Conservation (phyloP, 1,140 invertebrate genomes). For the Leptoteleia sp. region DNA sequence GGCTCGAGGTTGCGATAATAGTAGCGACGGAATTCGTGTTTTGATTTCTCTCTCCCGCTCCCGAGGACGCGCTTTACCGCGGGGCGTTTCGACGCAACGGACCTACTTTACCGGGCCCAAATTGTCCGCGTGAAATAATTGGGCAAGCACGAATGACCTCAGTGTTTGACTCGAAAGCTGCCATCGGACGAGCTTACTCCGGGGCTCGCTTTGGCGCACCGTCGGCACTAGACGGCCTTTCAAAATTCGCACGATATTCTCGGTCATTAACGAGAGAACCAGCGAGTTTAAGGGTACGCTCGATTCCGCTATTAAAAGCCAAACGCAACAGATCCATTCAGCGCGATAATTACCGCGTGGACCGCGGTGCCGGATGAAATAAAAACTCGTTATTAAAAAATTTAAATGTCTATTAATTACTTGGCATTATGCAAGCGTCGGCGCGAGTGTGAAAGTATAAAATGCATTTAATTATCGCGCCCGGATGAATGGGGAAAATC, state of each 20-base stretch:
- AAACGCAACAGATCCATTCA: conserved; percentile 78
- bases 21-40: conserved; percentile 60
- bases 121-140: conserved; percentile 34
- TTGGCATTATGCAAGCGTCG: conserved; percentile 69
- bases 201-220: too few relatives aligned
- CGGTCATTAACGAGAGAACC: conserved; percentile 74
- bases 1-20: conserved; percentile 45
- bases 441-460: conserved; percentile 69
- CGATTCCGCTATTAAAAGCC: conserved; percentile 76
- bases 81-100: conserved; percentile 13
- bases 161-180: too few relatives aligned
- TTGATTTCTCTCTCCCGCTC: conserved; percentile 43
- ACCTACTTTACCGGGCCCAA: conserved; percentile 14
- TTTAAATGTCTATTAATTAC: conserved; percentile 80
- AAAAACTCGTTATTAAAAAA: conserved; percentile 79
- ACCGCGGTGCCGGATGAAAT: conserved; percentile 68
- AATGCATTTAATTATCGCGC: conserved; percentile 79
- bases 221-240: background rate
- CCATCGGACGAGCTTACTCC: too few relatives aligned
- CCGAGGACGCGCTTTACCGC: conserved; percentile 38
- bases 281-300: conserved; percentile 67
- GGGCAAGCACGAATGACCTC: too few relatives aligned
- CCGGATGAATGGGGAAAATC: conserved; percentile 76
- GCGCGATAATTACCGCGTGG: conserved; percentile 72
- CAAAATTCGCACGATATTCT: conserved; percentile 43